A percentile compares a stretch with the other conserved stretches of the same genome.
phyloP scores from a whole-genome alignment of 2,797 vertebrate species.

The Lepilemur ruficaudatus region DNA sequence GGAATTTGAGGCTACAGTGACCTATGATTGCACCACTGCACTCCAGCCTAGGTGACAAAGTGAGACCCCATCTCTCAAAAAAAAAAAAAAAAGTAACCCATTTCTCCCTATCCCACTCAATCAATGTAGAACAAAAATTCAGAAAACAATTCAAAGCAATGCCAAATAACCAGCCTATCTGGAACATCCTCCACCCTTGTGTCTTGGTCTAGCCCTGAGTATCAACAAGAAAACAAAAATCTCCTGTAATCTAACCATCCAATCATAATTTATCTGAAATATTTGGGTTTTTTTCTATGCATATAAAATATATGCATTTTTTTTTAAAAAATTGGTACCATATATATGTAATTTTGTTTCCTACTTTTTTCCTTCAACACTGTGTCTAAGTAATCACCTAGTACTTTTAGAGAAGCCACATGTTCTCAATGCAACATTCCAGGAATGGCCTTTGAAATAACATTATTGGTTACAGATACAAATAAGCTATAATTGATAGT shows the following conservation, averaged over 20 bases:
- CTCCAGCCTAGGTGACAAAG: neutral
- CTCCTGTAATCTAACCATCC: neutral
- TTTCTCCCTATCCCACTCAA: neutral
- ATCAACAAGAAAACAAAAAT: neutral
- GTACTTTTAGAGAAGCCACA: conserved; percentile 17
- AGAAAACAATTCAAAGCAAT: neutral
- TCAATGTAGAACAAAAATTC: neutral
- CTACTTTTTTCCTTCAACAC: neutral
- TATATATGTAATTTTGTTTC: neutral
- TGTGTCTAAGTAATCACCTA: neutral
- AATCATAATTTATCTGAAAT: neutral
- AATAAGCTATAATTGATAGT: neutral
- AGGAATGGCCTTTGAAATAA: neutral
- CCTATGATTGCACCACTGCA: neutral
- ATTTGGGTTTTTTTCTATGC: neutral
- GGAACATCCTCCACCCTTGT: neutral
- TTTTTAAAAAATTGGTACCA: neutral
- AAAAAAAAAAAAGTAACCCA: neutral
- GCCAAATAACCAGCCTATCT: neutral
- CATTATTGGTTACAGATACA: neutral
- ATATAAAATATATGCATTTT: neutral
- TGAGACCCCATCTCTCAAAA: neutral
- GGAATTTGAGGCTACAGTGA: too few relatives aligned
- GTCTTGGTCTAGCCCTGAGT: neutral
- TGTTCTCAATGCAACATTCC: neutral